Evolutionary conservation across 2,888 invertebrate genomes (phyloP).

Genomic region (Therioaphis trifolii): DNA sequence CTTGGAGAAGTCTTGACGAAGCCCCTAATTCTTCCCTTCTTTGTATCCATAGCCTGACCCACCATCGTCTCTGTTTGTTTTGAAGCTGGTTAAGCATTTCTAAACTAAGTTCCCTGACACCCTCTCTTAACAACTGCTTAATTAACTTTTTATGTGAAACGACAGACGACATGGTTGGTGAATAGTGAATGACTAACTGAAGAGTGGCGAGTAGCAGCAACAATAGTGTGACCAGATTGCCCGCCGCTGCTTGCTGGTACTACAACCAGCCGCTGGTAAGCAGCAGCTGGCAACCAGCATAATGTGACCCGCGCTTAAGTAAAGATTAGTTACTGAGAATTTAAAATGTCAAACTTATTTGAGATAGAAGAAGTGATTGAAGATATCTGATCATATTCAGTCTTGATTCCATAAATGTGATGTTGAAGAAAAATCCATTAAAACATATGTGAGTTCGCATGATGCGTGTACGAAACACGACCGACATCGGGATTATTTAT

Average conservation of each 20-base stretch:
- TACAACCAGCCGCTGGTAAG: conserved; percentile 32
- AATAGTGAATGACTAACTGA: conserved; percentile 34
- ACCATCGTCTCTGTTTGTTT: conserved; percentile 14
- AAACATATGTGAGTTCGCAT: too few relatives aligned
- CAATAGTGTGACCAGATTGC: conserved; percentile 29
- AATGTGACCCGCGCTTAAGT: conserved; percentile 35
- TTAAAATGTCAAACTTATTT: too few relatives aligned
- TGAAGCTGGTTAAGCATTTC: conserved; percentile 31
- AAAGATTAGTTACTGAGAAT: too few relatives aligned
- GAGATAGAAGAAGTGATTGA: too few relatives aligned
- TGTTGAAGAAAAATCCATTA: too few relatives aligned
- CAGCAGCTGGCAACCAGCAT: conserved; percentile 33
- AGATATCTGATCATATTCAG: too few relatives aligned
- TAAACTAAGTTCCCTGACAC: conserved; percentile 34
- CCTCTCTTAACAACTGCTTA: conserved; percentile 26
- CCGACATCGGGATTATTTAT: too few relatives aligned
- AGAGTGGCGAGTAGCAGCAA: conserved; percentile 35
- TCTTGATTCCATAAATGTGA: too few relatives aligned
- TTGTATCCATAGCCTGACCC: conserved; percentile 43
- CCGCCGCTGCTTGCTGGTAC: conserved; percentile 40
- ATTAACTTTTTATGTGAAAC: conserved; percentile 31
- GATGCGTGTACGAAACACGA: too few relatives aligned
- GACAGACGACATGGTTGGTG: conserved; percentile 32
- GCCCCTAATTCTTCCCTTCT: conserved; percentile 42
- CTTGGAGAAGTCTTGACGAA: conserved; percentile 48